Conservation (phyloP, 2,113 vertebrate genomes). For the Ploceus nigricollis region DNA sequence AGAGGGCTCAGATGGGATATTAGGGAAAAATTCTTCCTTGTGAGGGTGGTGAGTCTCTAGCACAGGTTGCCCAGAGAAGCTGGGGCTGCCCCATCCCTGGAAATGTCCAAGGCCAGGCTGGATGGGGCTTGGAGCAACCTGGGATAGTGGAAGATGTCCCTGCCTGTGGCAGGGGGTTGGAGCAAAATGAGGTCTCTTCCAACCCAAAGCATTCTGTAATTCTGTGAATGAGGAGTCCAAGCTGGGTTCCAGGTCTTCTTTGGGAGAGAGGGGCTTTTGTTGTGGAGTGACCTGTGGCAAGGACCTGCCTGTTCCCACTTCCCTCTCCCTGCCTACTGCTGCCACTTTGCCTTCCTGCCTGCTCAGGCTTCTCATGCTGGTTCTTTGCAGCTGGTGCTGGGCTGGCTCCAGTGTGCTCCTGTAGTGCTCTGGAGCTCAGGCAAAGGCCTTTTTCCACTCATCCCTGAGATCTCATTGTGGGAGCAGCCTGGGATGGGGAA, state of each 20-base stretch:
- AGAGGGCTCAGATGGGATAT: not conserved
- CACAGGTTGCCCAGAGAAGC: not conserved
- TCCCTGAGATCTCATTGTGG: not conserved
- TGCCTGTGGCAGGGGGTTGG: not conserved
- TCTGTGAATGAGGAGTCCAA: not conserved
- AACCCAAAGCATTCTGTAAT: not conserved
- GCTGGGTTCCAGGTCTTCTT: not conserved
- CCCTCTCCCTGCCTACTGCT: not conserved
- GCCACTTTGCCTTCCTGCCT: not conserved
- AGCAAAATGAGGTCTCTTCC: not conserved
- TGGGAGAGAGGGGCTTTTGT: not conserved
- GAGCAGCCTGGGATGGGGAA: not conserved
- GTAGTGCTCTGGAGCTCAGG: not conserved
- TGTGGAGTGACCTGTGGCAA: rapidly evolving
- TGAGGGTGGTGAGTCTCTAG: not conserved
- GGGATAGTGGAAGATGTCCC: not conserved
- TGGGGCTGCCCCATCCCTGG: not conserved
- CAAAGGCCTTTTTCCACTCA: not conserved
- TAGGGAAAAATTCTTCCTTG: not conserved
- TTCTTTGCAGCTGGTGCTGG: not conserved
- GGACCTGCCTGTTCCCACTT: not conserved
- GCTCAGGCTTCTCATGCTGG: rapidly evolving
- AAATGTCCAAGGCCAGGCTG: not conserved
- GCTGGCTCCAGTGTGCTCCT: rapidly evolving
- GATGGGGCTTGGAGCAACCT: not conserved